These are phyloP conservation scores for Cheirogaleus major DNA, from an alignment of 2,797 vertebrate species.

Conservation along the genomic window DNA sequence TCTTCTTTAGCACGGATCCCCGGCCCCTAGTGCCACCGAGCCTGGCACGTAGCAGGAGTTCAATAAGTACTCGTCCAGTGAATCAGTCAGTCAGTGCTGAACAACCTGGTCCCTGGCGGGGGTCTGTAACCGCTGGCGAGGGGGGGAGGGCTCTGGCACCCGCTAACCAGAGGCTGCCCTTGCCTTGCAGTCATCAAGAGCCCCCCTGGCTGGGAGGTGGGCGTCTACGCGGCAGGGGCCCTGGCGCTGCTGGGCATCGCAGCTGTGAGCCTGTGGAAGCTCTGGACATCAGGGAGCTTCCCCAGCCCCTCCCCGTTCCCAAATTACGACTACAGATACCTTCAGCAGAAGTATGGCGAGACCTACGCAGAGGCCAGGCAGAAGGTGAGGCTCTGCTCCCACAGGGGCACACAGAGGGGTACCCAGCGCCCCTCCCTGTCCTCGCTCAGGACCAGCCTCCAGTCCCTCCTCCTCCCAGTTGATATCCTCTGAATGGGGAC, in stretches of 20 bases:
- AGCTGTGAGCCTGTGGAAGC: slow-evolving; percentile 95
- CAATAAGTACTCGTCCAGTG: neutral
- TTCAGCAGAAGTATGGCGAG: slow-evolving; percentile 96
- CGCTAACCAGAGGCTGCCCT: slow-evolving; percentile 28
- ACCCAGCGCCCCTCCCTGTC: accelerated
- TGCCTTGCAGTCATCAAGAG: slow-evolving; percentile 90
- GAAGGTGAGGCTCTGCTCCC: slow-evolving; percentile 87
- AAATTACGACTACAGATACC: slow-evolving; percentile 97
- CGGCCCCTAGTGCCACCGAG: neutral
- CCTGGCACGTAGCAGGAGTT: neutral
- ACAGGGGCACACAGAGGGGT: accelerated
- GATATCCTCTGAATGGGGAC: neutral
- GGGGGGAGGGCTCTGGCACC: neutral
- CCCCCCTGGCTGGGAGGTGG: slow-evolving; percentile 95
- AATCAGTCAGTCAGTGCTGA: neutral
- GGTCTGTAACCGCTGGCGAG: too few species aligned
- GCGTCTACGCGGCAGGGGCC: slow-evolving; percentile 94
- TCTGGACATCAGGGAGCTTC: slow-evolving; percentile 95
- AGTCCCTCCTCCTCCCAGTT: neutral
- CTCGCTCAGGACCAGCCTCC: neutral
- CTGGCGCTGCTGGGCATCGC: slow-evolving; percentile 91
- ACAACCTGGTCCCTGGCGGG: neutral
- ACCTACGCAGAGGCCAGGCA: slow-evolving; percentile 88
- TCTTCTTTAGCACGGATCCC: neutral
- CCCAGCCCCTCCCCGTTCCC: slow-evolving; percentile 96